These are phyloP conservation scores for Microcebus jonahi DNA, from an alignment of 2,113 vertebrate genomes.

Conservation along the genomic window DNA sequence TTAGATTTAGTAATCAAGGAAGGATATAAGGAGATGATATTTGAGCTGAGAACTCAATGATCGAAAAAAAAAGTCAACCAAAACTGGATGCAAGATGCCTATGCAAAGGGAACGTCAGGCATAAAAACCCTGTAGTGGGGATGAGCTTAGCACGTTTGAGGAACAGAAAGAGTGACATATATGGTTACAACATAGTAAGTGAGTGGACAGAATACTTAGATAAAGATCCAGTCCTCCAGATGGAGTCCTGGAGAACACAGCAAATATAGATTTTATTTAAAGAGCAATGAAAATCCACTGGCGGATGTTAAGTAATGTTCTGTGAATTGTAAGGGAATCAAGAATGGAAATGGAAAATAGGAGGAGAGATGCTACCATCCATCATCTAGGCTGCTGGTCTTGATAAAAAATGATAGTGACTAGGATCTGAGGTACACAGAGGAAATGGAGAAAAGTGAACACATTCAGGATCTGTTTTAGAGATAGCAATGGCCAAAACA, in stretches of 20 bases:
- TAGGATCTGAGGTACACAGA: not conserved
- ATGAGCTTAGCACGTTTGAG: not conserved
- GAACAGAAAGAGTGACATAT: not conserved
- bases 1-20: not conserved
- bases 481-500: not conserved
- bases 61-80: not conserved
- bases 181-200: not conserved
- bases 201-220: not conserved
- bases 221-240: not conserved
- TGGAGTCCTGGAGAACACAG: not conserved
- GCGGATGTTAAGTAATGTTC: not conserved
- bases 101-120: not conserved
- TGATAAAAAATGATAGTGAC: not conserved
- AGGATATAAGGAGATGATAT: not conserved
- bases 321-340: not conserved
- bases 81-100: not conserved
- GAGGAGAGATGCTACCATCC: not conserved
- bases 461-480: not conserved
- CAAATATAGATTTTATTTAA: not conserved
- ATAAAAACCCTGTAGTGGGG: not conserved
- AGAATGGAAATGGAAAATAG: not conserved
- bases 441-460: not conserved
- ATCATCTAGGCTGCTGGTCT: not conserved
- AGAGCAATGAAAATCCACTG: not conserved
- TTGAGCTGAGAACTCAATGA: conserved; percentile 4